Evolutionary conservation across 2,113 vertebrate genomes (phyloP).

Genomic region (Cettia cetti): DNA sequence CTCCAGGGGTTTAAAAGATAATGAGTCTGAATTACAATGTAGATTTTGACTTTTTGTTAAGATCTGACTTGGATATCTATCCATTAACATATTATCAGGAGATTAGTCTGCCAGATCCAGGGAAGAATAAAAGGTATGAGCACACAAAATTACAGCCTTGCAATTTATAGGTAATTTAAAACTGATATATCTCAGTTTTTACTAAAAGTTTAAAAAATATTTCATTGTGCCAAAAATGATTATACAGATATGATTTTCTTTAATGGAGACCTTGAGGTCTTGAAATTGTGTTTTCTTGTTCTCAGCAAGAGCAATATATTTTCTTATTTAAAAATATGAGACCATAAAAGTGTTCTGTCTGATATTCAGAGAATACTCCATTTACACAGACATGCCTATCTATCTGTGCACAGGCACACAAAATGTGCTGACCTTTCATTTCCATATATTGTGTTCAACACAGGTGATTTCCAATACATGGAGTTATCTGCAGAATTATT

Average conservation of each 20-base stretch:
- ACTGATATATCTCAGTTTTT: slow-evolving; percentile 33
- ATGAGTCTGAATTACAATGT: slow-evolving; percentile 11
- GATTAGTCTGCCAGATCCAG: slow-evolving; percentile 32
- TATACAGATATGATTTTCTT: slow-evolving; percentile 24
- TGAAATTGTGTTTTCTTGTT: slow-evolving; percentile 7
- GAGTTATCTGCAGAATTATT: background rate
- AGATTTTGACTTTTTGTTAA: slow-evolving; percentile 48
- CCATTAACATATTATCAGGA: slow-evolving; percentile 64
- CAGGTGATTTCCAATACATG: background rate
- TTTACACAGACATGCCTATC: accelerated
- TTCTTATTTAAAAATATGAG: background rate
- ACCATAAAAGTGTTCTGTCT: background rate
- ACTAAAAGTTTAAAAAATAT: slow-evolving; percentile 27
- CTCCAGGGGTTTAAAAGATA: slow-evolving; percentile 18
- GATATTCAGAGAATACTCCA: background rate
- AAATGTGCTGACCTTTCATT: background rate
- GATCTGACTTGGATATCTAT: slow-evolving; percentile 37
- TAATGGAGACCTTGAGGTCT: slow-evolving; percentile 22
- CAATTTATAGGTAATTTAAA: slow-evolving; percentile 59
- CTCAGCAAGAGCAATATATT: background rate
- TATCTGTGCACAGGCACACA: background rate
- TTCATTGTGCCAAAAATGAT: slow-evolving; percentile 21
- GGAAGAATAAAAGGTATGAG: slow-evolving; percentile 50
- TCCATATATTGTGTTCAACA: background rate
- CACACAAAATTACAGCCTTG: slow-evolving; percentile 59